These are phyloP conservation scores for Axea sp. DNA, from an alignment of 2,888 invertebrate genomes.

Conservation along the genomic window DNA sequence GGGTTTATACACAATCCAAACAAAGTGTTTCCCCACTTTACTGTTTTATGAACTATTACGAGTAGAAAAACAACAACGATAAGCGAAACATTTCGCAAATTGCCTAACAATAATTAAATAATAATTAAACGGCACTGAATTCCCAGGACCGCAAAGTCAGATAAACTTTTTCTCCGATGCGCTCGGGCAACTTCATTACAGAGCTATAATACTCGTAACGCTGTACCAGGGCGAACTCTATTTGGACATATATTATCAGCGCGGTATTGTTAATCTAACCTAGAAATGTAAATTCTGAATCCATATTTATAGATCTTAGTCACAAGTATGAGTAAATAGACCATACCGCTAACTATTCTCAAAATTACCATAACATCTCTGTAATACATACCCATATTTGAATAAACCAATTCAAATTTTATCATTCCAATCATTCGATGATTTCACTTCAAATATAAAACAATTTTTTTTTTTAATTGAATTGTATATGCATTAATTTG, in stretches of 20 bases:
- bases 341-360: conserved; percentile 29
- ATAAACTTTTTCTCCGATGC: conserved; percentile 33
- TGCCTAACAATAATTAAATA: conserved; percentile 39
- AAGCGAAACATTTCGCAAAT: conserved; percentile 30
- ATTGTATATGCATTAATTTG: too few relatives aligned
- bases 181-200: conserved; percentile 36
- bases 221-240: conserved; percentile 11
- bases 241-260: conserved; percentile 47
- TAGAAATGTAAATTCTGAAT: conserved; percentile 48
- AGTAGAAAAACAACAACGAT: conserved; percentile 21
- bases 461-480: too few relatives aligned
- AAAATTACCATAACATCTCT: conserved; percentile 42
- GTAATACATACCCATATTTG: conserved; percentile 28
- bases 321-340: conserved; percentile 47
- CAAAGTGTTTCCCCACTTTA: conserved; percentile 21
- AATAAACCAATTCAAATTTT: conserved; percentile 11
- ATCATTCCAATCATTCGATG: too few relatives aligned
- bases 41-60: conserved; percentile 35
- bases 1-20: conserved; percentile 19
- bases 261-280: conserved; percentile 41
- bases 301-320: conserved; percentile 55
- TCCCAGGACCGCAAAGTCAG: conserved; percentile 5
- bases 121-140: conserved; percentile 28
- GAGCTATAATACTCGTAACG: conserved; percentile 6
- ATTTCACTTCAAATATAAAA: too few relatives aligned